Conservation (phyloP, 1,140 invertebrate genomes). For the Gonioctena quinquepunctata region DNA sequence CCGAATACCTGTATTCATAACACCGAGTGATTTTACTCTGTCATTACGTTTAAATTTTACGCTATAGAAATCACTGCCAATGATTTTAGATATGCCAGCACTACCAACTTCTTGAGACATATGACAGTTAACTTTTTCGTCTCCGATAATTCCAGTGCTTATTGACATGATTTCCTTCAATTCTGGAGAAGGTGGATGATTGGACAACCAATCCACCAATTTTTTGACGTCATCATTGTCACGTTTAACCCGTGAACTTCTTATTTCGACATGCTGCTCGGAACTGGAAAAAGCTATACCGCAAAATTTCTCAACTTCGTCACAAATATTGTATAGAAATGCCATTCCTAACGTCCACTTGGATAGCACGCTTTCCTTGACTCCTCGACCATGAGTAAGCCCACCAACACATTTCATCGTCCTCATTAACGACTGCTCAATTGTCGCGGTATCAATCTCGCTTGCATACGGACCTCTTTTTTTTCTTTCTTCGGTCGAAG, state of each 20-base stretch:
- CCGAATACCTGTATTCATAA: no score
- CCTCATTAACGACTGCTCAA: slow-evolving; percentile 3
- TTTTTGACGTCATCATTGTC: not conserved
- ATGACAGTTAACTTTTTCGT: not conserved
- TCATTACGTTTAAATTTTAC: not conserved
- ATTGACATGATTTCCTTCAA: not conserved
- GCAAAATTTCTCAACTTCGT: not conserved
- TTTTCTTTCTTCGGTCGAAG: no score
- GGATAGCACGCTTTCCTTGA: slow-evolving; percentile 2
- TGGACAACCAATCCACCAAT: not conserved
- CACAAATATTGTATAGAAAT: not conserved
- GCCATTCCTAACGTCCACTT: slow-evolving; percentile 9
- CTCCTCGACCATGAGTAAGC: slow-evolving; percentile 5
- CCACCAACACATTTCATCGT: not conserved
- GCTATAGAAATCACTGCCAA: not conserved
- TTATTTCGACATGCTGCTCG: not conserved
- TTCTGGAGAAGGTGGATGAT: not conserved
- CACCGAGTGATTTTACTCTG: no score
- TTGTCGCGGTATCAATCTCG: no score
- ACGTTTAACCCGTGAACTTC: not conserved
- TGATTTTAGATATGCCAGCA: not conserved
- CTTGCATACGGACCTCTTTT: no score
- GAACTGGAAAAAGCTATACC: not conserved
- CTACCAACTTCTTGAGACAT: not conserved
- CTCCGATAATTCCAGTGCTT: not conserved